phyloP scores from a whole-genome alignment of 1,140 invertebrate genomes.

The Bombus fervidus region DNA sequence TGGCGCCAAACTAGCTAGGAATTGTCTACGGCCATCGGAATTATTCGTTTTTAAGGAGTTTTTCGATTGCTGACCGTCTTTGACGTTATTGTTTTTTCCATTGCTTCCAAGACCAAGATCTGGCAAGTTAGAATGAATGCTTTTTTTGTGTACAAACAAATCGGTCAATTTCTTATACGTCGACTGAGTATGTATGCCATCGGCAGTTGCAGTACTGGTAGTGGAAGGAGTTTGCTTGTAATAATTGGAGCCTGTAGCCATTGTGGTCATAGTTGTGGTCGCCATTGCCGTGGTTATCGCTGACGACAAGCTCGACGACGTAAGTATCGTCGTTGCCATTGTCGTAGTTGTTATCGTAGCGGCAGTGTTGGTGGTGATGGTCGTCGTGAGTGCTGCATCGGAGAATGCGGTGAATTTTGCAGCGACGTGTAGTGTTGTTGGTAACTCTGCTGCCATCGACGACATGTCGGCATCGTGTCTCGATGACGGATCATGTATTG shows the following conservation, averaged over 20 bases:
- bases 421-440: not conserved
- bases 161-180: slow-evolving; percentile 88
- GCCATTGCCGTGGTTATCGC: slow-evolving; percentile 64
- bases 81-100: slow-evolving; percentile 61
- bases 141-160: slow-evolving; percentile 84
- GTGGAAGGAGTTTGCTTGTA: slow-evolving; percentile 80
- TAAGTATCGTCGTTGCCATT: slow-evolving; percentile 62
- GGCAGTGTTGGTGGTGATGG: not conserved
- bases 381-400: not conserved
- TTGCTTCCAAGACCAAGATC: slow-evolving; percentile 84
- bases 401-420: not conserved
- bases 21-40: slow-evolving; percentile 86
- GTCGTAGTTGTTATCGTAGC: slow-evolving; percentile 26
- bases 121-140: slow-evolving; percentile 74
- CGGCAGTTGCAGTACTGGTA: slow-evolving; percentile 28
- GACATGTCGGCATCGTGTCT: slow-evolving; percentile 67
- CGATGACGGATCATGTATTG: slow-evolving; percentile 72
- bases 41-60: slow-evolving; percentile 77
- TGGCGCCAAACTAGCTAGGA: slow-evolving; percentile 89
- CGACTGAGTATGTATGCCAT: slow-evolving; percentile 77
- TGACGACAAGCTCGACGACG: slow-evolving; percentile 26
- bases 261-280: not conserved
- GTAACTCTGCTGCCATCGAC: not conserved
- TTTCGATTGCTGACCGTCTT: slow-evolving; percentile 76
- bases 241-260: slow-evolving; percentile 68